These are phyloP conservation scores for Leptinotarsa peninsularis DNA, from an alignment of 2,888 invertebrate species.

Conservation along the genomic window DNA sequence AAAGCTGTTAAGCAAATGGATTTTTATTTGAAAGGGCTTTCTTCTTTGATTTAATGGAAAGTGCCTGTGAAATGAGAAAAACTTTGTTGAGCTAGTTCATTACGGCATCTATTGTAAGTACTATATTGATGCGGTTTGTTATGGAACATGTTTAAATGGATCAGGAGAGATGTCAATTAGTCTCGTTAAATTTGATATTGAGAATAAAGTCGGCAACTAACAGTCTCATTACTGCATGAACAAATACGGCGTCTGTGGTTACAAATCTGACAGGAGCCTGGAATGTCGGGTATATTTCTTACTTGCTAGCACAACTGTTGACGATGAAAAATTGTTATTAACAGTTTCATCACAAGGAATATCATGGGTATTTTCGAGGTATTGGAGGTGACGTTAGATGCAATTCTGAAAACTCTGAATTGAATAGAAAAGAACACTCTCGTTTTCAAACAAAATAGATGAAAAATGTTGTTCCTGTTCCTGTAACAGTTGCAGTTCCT, in stretches of 20 bases:
- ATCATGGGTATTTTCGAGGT: too few species aligned
- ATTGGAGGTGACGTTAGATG: too few species aligned
- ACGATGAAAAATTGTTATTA: too few species aligned
- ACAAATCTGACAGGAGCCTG: neutral
- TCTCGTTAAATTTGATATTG: neutral
- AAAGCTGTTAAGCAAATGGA: slow-evolving; percentile 18
- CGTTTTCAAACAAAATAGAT: too few species aligned
- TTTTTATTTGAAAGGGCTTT: slow-evolving; percentile 5
- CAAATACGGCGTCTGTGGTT: neutral
- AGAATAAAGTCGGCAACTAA: neutral
- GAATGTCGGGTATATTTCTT: neutral
- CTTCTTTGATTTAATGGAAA: slow-evolving; percentile 12
- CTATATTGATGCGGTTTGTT: neutral
- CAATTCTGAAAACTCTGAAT: too few species aligned
- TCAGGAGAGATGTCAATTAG: neutral
- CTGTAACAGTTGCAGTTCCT: too few species aligned
- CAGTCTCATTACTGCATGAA: neutral
- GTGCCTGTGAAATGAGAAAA: slow-evolving; percentile 7
- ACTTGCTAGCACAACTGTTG: too few species aligned
- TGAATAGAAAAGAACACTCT: too few species aligned
- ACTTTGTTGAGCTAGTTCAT: neutral
- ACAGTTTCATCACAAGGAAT: too few species aligned
- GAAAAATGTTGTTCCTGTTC: too few species aligned
- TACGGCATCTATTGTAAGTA: slow-evolving; percentile 1
- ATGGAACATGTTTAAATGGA: neutral